Conservation (phyloP, 2,888 invertebrate genomes). For the Unio delphinus region DNA sequence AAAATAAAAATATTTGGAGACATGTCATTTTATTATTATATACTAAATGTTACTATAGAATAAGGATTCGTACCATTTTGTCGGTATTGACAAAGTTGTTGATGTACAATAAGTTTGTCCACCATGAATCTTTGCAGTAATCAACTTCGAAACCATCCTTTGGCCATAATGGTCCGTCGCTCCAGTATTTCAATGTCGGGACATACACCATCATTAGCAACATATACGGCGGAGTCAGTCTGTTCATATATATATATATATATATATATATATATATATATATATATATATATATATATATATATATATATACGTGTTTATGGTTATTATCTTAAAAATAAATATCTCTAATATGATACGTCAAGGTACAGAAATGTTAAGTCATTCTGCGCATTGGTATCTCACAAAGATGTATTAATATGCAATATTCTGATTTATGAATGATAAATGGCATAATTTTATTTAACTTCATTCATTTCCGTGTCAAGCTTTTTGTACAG, state of each 20-base stretch:
- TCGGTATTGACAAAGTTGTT: conserved; percentile 37
- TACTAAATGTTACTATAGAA: too few relatives aligned
- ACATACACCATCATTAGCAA: conserved; percentile 40
- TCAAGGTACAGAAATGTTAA: neutral
- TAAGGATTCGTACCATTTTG: neutral
- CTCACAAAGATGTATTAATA: too few relatives aligned
- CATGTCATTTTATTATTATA: too few relatives aligned
- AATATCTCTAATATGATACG: neutral
- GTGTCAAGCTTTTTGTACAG: too few relatives aligned
- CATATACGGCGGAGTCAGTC: conserved; percentile 46
- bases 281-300: too few relatives aligned
- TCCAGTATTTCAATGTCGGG: conserved; percentile 28
- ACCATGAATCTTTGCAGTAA: conserved; percentile 35
- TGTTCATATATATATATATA: conserved; percentile 4
- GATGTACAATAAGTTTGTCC: conserved; percentile 45
- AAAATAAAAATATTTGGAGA: too few relatives aligned
- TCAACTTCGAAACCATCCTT: conserved; percentile 14
- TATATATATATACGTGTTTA: too few relatives aligned
- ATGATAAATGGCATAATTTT: too few relatives aligned
- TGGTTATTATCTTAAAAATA: neutral
- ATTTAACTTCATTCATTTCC: too few relatives aligned
- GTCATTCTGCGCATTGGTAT: neutral
- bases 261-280: too few relatives aligned
- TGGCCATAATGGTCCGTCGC: conserved; percentile 35
- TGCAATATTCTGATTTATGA: too few relatives aligned